Evolutionary conservation across 2,888 invertebrate species (phyloP).

Genomic region (Zaprionus obscuricornis): DNA sequence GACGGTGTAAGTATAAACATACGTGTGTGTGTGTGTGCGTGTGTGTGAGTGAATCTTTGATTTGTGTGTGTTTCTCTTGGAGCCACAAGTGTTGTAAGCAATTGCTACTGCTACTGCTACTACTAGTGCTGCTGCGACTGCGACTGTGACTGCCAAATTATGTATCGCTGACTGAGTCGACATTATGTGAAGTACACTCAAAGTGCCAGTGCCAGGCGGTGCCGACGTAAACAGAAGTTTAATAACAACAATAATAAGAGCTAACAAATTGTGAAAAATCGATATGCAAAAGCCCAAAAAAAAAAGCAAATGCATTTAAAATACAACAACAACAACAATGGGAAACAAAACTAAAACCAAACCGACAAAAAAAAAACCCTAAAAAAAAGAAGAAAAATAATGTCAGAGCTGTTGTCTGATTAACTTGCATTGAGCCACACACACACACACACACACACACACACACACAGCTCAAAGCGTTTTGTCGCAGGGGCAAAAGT

Average conservation of each 20-base stretch:
- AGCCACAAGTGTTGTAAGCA: slow-evolving; percentile 66
- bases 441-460: too few species aligned
- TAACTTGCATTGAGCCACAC: slow-evolving; percentile 69
- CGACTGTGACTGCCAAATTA: slow-evolving; percentile 38
- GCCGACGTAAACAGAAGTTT: slow-evolving; percentile 80
- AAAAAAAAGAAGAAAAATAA: slow-evolving; percentile 17
- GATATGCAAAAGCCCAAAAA: slow-evolving; percentile 63
- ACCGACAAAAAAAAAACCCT: slow-evolving; percentile 7
- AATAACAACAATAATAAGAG: slow-evolving; percentile 47
- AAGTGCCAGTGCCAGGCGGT: slow-evolving; percentile 77
- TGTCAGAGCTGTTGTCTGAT: slow-evolving; percentile 54
- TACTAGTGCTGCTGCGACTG: background rate
- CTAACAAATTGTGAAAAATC: slow-evolving; percentile 70
- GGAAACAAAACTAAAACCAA: slow-evolving; percentile 18
- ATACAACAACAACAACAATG: slow-evolving; percentile 11
- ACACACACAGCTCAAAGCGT: too few species aligned
- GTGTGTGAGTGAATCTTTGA: background rate
- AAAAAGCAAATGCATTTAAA: slow-evolving; percentile 62
- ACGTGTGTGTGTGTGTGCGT: background rate
- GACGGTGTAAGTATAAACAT: slow-evolving; percentile 90
- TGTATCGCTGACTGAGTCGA: slow-evolving; percentile 33
- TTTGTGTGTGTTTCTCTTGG: slow-evolving; percentile 9
- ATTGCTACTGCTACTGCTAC: background rate
- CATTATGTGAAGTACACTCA: slow-evolving; percentile 62
- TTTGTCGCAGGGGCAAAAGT: too few species aligned